Percentiles rank a stretch among this genome's conserved stretches.
Conservation (phyloP, 2,888 invertebrate genomes). For the Pollenia labialis region DNA sequence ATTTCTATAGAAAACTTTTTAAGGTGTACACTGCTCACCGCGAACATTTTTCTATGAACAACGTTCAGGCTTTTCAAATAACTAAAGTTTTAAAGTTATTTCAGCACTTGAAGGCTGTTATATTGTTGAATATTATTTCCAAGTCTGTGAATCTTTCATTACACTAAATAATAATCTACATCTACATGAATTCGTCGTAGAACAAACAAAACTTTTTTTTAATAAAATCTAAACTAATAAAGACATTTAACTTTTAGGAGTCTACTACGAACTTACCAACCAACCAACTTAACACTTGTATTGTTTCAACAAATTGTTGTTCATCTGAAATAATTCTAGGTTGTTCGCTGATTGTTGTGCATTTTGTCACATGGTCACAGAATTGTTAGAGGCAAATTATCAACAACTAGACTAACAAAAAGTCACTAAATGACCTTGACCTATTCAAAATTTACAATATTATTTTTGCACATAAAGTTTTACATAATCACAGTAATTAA, state of each 20-base stretch:
- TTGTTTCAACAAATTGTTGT: slow-evolving; percentile 37
- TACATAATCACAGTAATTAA: not conserved
- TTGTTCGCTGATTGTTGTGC: not conserved
- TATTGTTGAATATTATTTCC: not conserved
- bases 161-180: not conserved
- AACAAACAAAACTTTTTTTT: not conserved
- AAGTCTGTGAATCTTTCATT: not conserved
- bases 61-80: not conserved
- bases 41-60: too few relatives aligned
- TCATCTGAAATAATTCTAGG: slow-evolving; percentile 31
- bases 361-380: slow-evolving; percentile 50
- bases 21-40: too few relatives aligned
- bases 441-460: slow-evolving; percentile 8
- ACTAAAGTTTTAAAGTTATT: not conserved
- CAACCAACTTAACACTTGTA: slow-evolving; percentile 10
- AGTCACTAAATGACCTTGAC: slow-evolving; percentile 55
- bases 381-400: slow-evolving; percentile 37
- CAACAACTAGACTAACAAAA: slow-evolving; percentile 57
- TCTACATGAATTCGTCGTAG: not conserved
- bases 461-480: not conserved
- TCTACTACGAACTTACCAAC: not conserved
- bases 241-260: slow-evolving; percentile 43
- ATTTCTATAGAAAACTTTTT: too few relatives aligned
- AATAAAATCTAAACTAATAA: slow-evolving; percentile 18
- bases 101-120: slow-evolving; percentile 18